A percentile compares a stretch with the other conserved stretches of the same genome.
These are phyloP conservation scores for Motacilla tschutschensis DNA, from an alignment of 2,113 vertebrate genomes.

Conservation along the genomic window DNA sequence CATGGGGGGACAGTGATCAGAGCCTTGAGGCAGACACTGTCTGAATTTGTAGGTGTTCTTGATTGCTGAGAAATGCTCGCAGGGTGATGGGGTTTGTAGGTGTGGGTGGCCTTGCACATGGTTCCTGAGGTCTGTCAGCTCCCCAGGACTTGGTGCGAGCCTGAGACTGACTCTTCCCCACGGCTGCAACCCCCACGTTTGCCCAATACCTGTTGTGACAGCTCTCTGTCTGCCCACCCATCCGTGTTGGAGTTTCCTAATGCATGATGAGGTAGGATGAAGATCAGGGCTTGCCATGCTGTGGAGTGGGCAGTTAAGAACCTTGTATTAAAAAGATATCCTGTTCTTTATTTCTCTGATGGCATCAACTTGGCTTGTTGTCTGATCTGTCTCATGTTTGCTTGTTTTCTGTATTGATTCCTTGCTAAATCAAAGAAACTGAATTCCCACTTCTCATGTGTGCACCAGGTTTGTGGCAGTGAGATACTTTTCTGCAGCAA, in stretches of 20 bases:
- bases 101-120: rapidly evolving
- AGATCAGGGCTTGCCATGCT: not conserved
- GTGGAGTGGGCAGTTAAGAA: not conserved
- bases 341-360: not conserved
- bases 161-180: not conserved
- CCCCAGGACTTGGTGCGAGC: not conserved
- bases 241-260: not conserved
- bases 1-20: rapidly evolving
- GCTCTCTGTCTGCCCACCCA: not conserved
- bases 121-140: not conserved
- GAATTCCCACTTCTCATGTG: not conserved
- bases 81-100: not conserved
- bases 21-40: not conserved
- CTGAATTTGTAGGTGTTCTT: not conserved
- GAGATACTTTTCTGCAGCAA: not conserved
- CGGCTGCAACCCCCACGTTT: rapidly evolving
- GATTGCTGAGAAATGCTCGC: not conserved
- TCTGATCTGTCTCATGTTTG: not conserved
- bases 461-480: not conserved
- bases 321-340: not conserved
- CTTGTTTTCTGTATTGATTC: not conserved
- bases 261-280: not conserved
- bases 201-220: not conserved
- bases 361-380: not conserved
- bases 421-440: not conserved